These are phyloP conservation scores for Anguilla pacifica DNA, from an alignment of 2,797 vertebrate genomes.

Conservation along the genomic window DNA sequence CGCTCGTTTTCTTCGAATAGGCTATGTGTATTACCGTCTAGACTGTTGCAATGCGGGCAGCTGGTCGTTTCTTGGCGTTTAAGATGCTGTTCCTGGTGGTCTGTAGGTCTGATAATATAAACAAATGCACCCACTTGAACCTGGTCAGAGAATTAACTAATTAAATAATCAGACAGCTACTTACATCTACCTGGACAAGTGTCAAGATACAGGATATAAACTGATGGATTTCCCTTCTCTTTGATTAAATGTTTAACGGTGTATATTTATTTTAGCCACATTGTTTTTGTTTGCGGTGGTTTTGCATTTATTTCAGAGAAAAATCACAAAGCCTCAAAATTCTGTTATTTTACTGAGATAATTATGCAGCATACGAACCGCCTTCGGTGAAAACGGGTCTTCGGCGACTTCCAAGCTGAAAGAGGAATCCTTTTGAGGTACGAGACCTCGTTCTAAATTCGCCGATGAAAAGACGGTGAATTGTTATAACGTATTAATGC, in stretches of 20 bases:
- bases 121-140: neutral
- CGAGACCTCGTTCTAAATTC: constrained; percentile 23
- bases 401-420: neutral
- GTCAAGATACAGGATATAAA: neutral
- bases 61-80: neutral
- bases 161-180: constrained; percentile 23
- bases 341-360: neutral
- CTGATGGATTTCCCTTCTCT: constrained; percentile 10
- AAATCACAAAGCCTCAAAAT: neutral
- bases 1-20: neutral
- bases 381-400: neutral
- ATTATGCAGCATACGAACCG: neutral
- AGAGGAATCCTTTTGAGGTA: neutral
- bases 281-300: neutral
- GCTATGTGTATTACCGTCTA: neutral
- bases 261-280: neutral
- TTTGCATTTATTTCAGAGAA: neutral
- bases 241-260: neutral
- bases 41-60: neutral
- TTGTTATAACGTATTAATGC: neutral
- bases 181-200: constrained; percentile 15
- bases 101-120: neutral
- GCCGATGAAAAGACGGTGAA: neutral
- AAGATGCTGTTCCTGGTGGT: neutral
- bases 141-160: constrained; percentile 9